phyloP scores from a whole-genome alignment of 1,140 invertebrate species.

The Habropoda laboriosa region DNA sequence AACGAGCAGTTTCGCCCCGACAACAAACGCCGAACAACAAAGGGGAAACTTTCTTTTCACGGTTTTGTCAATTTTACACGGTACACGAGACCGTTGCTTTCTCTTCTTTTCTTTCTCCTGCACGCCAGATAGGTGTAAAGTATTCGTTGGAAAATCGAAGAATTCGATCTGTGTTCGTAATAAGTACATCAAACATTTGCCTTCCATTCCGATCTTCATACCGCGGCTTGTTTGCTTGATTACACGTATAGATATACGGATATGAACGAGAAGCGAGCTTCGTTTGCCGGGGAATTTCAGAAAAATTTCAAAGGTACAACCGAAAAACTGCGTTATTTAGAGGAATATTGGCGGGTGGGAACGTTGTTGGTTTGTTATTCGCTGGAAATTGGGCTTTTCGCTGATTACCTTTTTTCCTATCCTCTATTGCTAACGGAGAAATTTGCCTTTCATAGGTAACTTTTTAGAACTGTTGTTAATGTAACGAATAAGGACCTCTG shows the following conservation, averaged over 20 bases:
- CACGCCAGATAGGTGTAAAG: no score
- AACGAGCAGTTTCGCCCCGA: no score
- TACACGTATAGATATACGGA: background rate
- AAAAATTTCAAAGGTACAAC: background rate
- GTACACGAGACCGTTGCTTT: background rate
- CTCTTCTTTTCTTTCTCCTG: no score
- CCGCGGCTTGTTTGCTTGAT: background rate
- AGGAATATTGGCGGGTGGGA: no score
- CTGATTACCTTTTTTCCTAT: no score
- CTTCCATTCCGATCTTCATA: background rate
- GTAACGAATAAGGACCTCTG: no score
- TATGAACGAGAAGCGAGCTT: background rate
- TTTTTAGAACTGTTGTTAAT: no score
- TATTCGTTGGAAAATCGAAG: background rate
- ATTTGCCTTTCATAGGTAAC: no score
- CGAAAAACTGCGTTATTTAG: background rate
- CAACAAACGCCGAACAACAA: background rate
- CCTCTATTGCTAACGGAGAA: no score
- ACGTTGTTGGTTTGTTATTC: no score
- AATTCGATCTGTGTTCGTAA: background rate
- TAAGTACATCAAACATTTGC: constrained; percentile 17
- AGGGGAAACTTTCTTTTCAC: background rate
- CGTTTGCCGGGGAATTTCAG: background rate
- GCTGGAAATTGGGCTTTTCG: no score
- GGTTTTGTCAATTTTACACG: background rate